Evolutionary conservation across 2,797 vertebrate species (phyloP).

Genomic region (Nannoperca obscura): DNA sequence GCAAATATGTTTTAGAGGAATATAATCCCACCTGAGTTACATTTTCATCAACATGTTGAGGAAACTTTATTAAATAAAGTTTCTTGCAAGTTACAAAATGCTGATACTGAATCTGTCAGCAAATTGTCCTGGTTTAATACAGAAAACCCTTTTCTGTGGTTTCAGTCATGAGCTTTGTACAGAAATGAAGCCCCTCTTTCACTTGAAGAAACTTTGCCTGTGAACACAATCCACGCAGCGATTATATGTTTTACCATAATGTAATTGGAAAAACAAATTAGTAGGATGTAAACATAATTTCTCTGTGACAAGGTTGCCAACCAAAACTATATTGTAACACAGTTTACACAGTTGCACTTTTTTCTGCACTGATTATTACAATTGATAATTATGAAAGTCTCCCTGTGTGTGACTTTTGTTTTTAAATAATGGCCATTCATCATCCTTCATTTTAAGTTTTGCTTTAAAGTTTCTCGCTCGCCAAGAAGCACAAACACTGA

Average conservation of each 20-base stretch:
- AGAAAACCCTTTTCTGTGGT: background rate
- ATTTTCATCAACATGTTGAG: background rate
- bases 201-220: background rate
- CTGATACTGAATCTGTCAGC: background rate
- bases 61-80: background rate
- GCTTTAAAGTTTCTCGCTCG: background rate
- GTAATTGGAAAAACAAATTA: background rate
- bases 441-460: background rate
- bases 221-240: constrained; percentile 9
- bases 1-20: background rate
- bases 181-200: background rate
- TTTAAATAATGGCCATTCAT: background rate
- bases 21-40: background rate
- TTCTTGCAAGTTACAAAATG: background rate
- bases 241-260: background rate
- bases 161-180: background rate
- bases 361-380: no score
- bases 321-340: constrained; percentile 3
- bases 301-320: background rate
- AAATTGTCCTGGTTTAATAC: background rate
- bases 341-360: background rate
- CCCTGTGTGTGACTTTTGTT: background rate
- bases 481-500: background rate
- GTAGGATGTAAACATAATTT: background rate
- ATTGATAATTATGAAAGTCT: background rate